Evolutionary conservation across 1,140 invertebrate species (phyloP), one percentile per base, ranked within the genome.

Genomic region (Pachyrhynchus sulphureomaculatus): DNA sequence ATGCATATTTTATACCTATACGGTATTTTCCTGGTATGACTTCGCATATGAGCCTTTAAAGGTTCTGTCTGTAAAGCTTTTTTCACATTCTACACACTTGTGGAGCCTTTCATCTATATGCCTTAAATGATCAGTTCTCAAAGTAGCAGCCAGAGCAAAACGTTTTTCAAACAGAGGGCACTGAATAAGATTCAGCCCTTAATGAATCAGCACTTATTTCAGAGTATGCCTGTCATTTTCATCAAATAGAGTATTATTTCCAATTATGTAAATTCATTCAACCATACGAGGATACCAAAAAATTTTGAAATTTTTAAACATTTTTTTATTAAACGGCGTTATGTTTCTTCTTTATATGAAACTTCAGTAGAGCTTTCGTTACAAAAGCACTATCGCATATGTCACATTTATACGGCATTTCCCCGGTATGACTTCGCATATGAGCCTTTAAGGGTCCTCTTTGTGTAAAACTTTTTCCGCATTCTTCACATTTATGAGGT

Each of bases 321-420:
- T n/a, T n/a, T n/a, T n/a, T n/a, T n/a, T n/a, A n/a, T n/a, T n/a
- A n/a, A n/a, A n/a, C n/a, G n/a, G n/a, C n/a, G n/a, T n/a, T n/a
- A 36, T 69, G 64, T 24, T 67, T 70, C 18, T 45, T 62, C 34
- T 65, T 80, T 67, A 84, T 85, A 0, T 80, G 81, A 68, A 58
- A 33, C 2, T 10, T 56, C 2, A 70, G 21, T 15, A 62, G 53
- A 26, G 64, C 59, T 15, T 63, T 68, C 9, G 34, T 54, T 39
- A 57, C 71, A 65, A 87, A 84, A 33, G 79, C 79, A 34, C 84
- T 82, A 9, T 83, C 77, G 56, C 87, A 86, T 13, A 76, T 66
- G 1, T 58, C 51, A 57, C 79, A 82, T 47, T 74, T 61, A 54
- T 74, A 76, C 1, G 78, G 78, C 56, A 75, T 80, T 64, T 81